These are phyloP conservation scores for Elgaria multicarinata DNA, from an alignment of 2,113 vertebrate species.

Conservation along the genomic window DNA sequence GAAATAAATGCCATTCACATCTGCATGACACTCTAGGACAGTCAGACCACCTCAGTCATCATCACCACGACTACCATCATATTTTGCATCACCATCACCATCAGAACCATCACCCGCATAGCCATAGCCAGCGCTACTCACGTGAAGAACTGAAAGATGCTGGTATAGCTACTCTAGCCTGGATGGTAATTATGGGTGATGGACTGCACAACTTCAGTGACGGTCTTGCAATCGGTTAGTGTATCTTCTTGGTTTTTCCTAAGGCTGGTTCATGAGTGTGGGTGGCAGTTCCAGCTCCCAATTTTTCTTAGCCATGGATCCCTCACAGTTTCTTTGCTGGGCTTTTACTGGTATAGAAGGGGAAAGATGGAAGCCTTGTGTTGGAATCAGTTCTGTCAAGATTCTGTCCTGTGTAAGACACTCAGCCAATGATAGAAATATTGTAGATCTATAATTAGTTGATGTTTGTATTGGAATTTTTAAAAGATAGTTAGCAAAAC, in stretches of 20 bases:
- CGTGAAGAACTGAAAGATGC: slow-evolving; percentile 92
- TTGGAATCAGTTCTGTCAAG: neutral
- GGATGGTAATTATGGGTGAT: slow-evolving; percentile 99
- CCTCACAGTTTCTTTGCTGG: neutral
- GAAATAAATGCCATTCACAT: slow-evolving; percentile 98
- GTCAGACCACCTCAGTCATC: slow-evolving; percentile 91
- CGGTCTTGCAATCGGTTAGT: slow-evolving; percentile 92
- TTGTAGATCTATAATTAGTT: neutral
- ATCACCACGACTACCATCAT: slow-evolving; percentile 98
- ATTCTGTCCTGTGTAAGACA: neutral
- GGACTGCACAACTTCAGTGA: slow-evolving; percentile 97
- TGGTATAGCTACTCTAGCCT: slow-evolving; percentile 92
- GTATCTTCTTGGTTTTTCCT: neutral
- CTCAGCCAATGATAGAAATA: neutral
- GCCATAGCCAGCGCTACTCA: slow-evolving; percentile 93
- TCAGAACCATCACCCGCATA: slow-evolving; percentile 97
- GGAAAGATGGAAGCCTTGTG: neutral
- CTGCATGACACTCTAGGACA: slow-evolving; percentile 96
- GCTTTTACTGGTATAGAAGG: neutral
- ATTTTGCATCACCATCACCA: slow-evolving; percentile 98
- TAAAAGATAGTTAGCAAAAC: neutral
- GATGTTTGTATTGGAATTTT: neutral
- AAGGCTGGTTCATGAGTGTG: neutral
- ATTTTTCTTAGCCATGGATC: neutral
- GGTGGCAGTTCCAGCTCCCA: neutral